Evolutionary conservation across 2,888 invertebrate species (phyloP), one percentile per base, ranked within the genome.

Genomic region (Andrena praecox): DNA sequence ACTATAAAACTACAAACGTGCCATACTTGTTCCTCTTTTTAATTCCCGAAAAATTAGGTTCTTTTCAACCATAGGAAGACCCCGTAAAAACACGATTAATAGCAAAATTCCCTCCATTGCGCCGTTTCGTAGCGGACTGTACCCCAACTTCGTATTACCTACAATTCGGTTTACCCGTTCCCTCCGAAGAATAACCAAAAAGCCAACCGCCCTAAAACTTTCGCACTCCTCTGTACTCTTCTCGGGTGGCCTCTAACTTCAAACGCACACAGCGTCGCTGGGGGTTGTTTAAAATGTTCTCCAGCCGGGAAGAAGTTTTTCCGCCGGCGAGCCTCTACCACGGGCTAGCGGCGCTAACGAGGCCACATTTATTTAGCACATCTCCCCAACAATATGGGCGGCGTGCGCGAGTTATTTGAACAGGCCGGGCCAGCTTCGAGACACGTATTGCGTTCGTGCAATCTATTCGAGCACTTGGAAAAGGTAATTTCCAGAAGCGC

Each of bases 401-500:
- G 1, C 42, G n/a, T 20, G 12, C 33, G 52, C 50, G 29, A 74
- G 48, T 35, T 12, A 48, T 59, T 59, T 50, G 42, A 52, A 66
- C 29, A 60, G 16, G 2, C 5, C 12, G n/a, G 29, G 10, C 20
- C 27, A 27, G 42, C 20, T 35, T 29, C 7, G 12, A 20, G 12
- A 24, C 67, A 59, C 52, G 67, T 73, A 67, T 78, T 52, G 62
- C 52, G 35, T 62, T 35, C n/a, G 31, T 16, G 42, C 24, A 50
- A 67, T 67, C 74, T 67, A 74, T 67, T 24, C 10, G n/a, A 6
- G 52, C 24, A 50, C 35, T 50, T 50, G 59, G 64, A 67, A 63
- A 62, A 62, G 48, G 59, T 67, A 76, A 68, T 68, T 69, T 56
- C 24, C 48, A 63, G 24, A n/a, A 70, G 42, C 20, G 12, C n/a